Base-by-base conservation (phyloP, 2,113 vertebrate genomes). In the Vicugna pacos region DNA sequence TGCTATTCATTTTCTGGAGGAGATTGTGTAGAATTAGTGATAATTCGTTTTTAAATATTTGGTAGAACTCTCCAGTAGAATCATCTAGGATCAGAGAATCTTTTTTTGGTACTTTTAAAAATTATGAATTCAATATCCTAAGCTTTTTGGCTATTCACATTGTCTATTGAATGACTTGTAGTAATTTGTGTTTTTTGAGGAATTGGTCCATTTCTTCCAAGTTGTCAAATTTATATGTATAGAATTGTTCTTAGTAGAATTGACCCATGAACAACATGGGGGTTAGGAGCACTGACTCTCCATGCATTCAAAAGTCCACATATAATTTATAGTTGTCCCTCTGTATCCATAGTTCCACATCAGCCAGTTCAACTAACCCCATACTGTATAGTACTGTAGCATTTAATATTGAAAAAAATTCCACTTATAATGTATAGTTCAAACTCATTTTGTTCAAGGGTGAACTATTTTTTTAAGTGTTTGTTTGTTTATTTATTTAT, bases 131-230 rank as follows among this genome's bases (percentile, higher is more conserved):
- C 8, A 81, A 46, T 73, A 81, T 72, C 46, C 26, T 80, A 46
- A 89, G 20, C 32, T 46, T 52, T 3, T 62, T 13, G 20, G 22
- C 26, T 81, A 46, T 70, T 89, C 54, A 62, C 70, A 52, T 64
- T 46, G 62, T 22, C 24, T 72, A 38, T 42, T 88, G 84, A 7
- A 2, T 75, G 24, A 67, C 65, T 56, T 56, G n/a, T 82, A 8
- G n/a, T 38, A 82, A 65, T 75, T 65, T 65, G 85, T 94, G 19
- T 38, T 82, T 77, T 88, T 64, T 73, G 32, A 92, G 10, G 24
- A 95, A 92, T 46, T 35, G 28, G 52, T 79, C 15, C 12, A 79
- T 90, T 94, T 94, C 19, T 58, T 86, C 28, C 80, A 72, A 52
- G 26, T 50, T 91, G 38, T 69, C 62, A 72, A 15, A 81, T 94